A percentile compares a stretch with the other conserved stretches of the same genome.
Evolutionary conservation across 1,140 invertebrate genomes (phyloP).

Genomic region (Steinernema khuongi): DNA sequence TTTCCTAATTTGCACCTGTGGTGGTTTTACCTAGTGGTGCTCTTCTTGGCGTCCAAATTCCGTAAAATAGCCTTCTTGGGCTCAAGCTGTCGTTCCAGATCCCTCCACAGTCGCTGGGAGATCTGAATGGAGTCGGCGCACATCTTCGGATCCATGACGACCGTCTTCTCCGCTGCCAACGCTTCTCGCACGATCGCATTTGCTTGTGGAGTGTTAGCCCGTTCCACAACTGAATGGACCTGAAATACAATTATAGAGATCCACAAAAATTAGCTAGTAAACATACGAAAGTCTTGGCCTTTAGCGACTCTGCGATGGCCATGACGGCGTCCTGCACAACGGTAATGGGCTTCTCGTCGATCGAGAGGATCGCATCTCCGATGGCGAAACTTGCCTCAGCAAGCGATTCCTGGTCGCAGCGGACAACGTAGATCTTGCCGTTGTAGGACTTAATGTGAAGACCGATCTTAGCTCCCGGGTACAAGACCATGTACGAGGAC

Average conservation of each 20-base stretch:
- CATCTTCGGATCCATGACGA: background rate
- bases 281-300: background rate
- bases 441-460: background rate
- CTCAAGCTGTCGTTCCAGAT: background rate
- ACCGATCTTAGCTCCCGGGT: background rate
- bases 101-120: background rate
- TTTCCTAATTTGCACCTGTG: background rate
- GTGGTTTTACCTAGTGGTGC: background rate
- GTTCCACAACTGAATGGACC: background rate
- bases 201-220: background rate
- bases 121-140: background rate
- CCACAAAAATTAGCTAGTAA: background rate
- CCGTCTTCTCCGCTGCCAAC: background rate
- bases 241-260: background rate
- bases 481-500: background rate
- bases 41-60: background rate
- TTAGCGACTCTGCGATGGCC: background rate
- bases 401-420: background rate
- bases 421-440: background rate
- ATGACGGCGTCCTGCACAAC: background rate
- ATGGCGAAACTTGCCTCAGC: background rate
- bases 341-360: background rate
- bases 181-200: background rate
- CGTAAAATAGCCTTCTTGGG: background rate
- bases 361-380: background rate